Evolutionary conservation across 2,888 invertebrate species (phyloP), one percentile per base, ranked within the genome.

Genomic region (Tetranychus truncatus): DNA sequence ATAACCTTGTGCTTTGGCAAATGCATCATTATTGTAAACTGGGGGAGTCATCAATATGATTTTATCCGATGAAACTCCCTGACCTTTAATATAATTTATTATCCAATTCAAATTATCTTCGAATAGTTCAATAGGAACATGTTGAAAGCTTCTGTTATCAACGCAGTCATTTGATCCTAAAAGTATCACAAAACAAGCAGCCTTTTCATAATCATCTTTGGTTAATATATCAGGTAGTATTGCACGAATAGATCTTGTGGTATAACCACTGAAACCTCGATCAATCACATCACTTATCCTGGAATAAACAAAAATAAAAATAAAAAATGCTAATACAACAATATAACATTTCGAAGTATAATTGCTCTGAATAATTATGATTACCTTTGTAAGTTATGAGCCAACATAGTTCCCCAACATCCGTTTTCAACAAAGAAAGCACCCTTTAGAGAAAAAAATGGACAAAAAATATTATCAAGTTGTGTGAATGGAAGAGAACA

Each of bases 181-280:
- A 20, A 69, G 69, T 9, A 69, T 69, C 11, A 24, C n/a, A 20
- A 69, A 9, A 24, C 21, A 20, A 24, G 69, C 11, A 20, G n/a
- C 69, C 7, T 69, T 20, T 11, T 69, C 69, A n/a, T 15, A 69
- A 69, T 69, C n/a, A 11, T 24, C 21, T 9, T 69, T 24, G 11
- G 21, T n/a, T 11, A 69, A 69, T 24, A 69, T 9, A 15, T 69
- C 69, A n/a, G 69, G 69, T 8, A 69, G n/a, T 69, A 69, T 69
- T 20, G 9, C n/a, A 9, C 9, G 15, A 18, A 69, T 69, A 11
- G 15, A 9, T 69, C 34, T 69, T 18, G 69, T 69, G 34, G 21
- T 18, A 24, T 69, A 69, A 9, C 69, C 69, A 69, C 15, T 15
- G n/a, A 24, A 69, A 15, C 69, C 69, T 69, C 69, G 11, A n/a